Evolutionary conservation across 2,113 vertebrate species (phyloP).

Genomic region (Brachionichthys hirsutus): DNA sequence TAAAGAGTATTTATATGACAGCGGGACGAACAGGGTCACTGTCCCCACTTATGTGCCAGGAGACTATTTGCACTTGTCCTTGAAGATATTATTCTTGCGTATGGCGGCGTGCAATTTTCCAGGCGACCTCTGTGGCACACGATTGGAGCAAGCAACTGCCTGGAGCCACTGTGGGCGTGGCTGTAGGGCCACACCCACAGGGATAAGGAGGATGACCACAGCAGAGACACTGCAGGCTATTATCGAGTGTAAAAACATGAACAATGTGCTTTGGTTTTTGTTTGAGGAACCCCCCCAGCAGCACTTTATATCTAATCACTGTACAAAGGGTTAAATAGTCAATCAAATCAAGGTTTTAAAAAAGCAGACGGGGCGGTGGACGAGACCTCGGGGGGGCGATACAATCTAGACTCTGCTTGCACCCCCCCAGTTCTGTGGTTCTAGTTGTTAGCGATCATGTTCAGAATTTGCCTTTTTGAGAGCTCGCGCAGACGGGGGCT

Average conservation of each 20-base stretch:
- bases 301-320: conserved; percentile 99
- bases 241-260: conserved; percentile 75
- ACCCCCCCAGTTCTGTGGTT: conserved; percentile 83
- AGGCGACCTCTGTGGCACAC: conserved; percentile 89
- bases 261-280: conserved; percentile 85
- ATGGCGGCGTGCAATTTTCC: conserved; percentile 94
- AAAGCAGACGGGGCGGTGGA: conserved; percentile 62
- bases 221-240: conserved; percentile 73
- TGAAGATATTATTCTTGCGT: conserved; percentile 86
- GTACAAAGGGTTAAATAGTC: conserved; percentile 88
- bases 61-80: conserved; percentile 99
- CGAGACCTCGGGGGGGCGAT: conserved; percentile 79
- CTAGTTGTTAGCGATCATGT: conserved; percentile 91
- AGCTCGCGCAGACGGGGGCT: conserved; percentile 92
- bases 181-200: conserved; percentile 85
- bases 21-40: conserved; percentile 99
- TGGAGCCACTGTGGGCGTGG: conserved; percentile 85
- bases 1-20: conserved; percentile 99
- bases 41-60: conserved; percentile 99
- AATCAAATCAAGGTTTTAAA: conserved; percentile 71
- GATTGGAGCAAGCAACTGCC: conserved; percentile 85
- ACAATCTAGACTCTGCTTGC: conserved; percentile 79
- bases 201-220: conserved; percentile 85
- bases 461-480: conserved; percentile 89
- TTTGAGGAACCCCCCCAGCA: conserved; percentile 95